Evolutionary conservation across 2,113 vertebrate species (phyloP).

Genomic region (Dasyprocta punctata): DNA sequence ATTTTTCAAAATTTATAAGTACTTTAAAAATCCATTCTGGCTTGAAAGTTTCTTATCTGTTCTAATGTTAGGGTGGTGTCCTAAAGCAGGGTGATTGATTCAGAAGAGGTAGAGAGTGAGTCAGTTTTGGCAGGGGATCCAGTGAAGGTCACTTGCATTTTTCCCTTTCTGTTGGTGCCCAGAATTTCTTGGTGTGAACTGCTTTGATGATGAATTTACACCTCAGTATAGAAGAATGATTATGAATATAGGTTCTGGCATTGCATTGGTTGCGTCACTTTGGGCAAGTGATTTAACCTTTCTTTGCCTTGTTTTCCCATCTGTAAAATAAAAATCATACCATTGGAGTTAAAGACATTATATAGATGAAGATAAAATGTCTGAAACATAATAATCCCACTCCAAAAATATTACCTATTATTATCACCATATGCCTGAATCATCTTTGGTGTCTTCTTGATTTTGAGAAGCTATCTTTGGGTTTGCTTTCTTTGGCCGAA

Average conservation of each 20-base stretch:
- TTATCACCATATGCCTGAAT: background rate
- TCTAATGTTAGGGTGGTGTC: background rate
- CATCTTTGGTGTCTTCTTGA: conserved; percentile 13
- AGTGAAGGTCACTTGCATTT: background rate
- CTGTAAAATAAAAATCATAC: background rate
- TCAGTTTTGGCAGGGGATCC: background rate
- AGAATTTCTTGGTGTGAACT: background rate
- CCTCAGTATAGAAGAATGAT: background rate
- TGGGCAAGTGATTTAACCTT: background rate
- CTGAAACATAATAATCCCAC: background rate
- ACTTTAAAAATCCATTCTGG: background rate
- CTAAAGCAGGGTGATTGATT: background rate
- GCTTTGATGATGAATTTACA: background rate
- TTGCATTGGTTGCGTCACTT: background rate
- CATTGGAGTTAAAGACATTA: background rate
- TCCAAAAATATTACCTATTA: background rate
- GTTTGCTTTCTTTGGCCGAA: conserved; percentile 22
- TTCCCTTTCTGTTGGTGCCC: background rate
- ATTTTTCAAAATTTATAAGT: conserved; percentile 45
- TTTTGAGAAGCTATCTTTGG: conserved; percentile 10
- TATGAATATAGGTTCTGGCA: background rate
- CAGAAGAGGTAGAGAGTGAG: background rate
- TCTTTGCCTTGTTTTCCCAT: conserved; percentile 23
- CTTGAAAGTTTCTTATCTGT: background rate
- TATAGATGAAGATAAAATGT: background rate